A percentile compares a stretch with the other conserved stretches of the same genome.
Evolutionary conservation across 2,113 vertebrate genomes (phyloP).

Genomic region (Dasyurus viverrinus): DNA sequence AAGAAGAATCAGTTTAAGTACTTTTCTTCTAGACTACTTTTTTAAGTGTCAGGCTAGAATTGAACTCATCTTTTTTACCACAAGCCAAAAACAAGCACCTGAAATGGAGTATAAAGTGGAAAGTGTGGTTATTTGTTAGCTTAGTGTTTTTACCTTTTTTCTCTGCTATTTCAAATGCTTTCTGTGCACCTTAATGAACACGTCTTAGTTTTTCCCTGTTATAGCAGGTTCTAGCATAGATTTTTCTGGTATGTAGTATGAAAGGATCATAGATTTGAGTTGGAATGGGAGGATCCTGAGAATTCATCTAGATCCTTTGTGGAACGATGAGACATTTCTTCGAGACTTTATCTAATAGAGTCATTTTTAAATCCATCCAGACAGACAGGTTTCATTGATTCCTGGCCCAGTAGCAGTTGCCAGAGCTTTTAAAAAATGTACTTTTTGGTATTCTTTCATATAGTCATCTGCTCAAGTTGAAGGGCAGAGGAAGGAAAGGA

Average conservation of each 20-base stretch:
- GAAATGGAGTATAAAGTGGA: not conserved
- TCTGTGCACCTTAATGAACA: not conserved
- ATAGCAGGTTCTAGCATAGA: not conserved
- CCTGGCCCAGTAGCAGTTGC: slow-evolving; percentile 5
- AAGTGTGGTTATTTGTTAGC: not conserved
- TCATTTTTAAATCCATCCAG: not conserved
- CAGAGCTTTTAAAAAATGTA: slow-evolving; percentile 23
- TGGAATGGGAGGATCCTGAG: not conserved
- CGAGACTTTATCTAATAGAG: not conserved
- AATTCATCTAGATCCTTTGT: not conserved
- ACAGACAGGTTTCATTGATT: not conserved
- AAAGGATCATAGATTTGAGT: not conserved
- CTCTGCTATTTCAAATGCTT: not conserved
- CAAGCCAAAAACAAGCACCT: not conserved
- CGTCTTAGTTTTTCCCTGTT: not conserved
- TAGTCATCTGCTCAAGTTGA: slow-evolving; percentile 3
- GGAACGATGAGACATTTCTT: not conserved
- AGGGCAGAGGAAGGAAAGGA: slow-evolving; percentile 34
- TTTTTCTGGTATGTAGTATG: not conserved
- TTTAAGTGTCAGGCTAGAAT: not conserved
- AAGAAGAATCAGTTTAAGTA: too few relatives aligned
- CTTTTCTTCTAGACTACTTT: not conserved
- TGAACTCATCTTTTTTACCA: not conserved
- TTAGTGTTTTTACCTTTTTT: not conserved
- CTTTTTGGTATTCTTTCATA: not conserved